Evolutionary conservation across 1,140 invertebrate genomes (phyloP), one percentile per base, ranked within the genome.

Genomic region (Drosophila seguyi): DNA sequence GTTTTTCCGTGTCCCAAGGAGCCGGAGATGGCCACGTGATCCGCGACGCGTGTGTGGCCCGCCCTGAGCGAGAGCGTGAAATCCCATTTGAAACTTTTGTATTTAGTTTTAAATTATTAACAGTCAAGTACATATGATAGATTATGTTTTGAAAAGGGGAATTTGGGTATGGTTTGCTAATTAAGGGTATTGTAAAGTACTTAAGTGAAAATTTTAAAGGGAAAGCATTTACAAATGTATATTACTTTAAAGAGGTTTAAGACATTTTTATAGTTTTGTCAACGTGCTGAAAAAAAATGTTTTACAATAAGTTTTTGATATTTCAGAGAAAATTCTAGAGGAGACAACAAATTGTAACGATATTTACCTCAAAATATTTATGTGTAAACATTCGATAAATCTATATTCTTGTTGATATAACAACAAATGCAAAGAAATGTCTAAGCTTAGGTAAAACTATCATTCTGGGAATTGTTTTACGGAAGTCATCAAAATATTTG

Each of bases 11-110:
- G 44, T 27, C n/a, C 34, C 22, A 16, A n/a, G 18, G 65, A 61
- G 14, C 2, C 14, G 22, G 60, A 18, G 66, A 22, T 73, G 69
- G 69, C 53, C 69, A 59, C 69, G 53, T 73, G 69, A 71, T 55
- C 36, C 29, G 8, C 6, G 31, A 38, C 66, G 66, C 66, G 66
- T 69, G 66, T 69, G 61, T 18, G 31, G 61, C 22, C 22, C 27
- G 50, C 31, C 13, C 31, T 20, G 0, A 31, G 63, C 34, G 25
- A 25, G 13, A 57, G 34, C 68, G 63, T 69, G 50, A 69, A 69
- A 69, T 67, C 47, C 62, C 31, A 20, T 36, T 67, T 14, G 20
- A 50, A 34, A 72, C 56, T 38, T 41, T 41, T 18, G 25, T 18
- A 20, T 16, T 14, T 20, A 25, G n/a, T 25, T 29, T 42, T 29